These are phyloP conservation scores for Lepus oiostolus DNA, from an alignment of 2,797 vertebrate genomes.

Conservation along the genomic window DNA sequence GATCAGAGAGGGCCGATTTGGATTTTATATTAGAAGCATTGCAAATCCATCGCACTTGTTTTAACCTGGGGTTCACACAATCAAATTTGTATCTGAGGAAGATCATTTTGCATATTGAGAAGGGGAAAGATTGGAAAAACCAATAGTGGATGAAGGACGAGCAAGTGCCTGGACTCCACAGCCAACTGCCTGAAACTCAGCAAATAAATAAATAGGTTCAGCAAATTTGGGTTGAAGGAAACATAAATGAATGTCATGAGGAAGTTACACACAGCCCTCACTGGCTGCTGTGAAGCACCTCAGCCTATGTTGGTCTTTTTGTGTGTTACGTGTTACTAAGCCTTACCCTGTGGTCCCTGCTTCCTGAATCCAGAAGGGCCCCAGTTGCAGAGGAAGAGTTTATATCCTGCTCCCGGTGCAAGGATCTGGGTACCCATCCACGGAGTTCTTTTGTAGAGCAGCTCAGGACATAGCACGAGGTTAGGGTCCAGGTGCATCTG, in stretches of 20 bases:
- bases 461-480: not conserved
- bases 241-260: not conserved
- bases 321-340: not conserved
- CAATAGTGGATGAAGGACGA: slow-evolving; percentile 10
- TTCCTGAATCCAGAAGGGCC: slow-evolving; percentile 25
- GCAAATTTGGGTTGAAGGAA: slow-evolving; percentile 12
- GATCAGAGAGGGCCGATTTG: not conserved
- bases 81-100: slow-evolving; percentile 14
- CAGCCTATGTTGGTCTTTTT: slow-evolving; percentile 14
- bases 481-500: not conserved
- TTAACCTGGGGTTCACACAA: slow-evolving; percentile 46
- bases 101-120: not conserved
- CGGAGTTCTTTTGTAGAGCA: not conserved
- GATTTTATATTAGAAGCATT: slow-evolving; percentile 20
- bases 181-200: not conserved
- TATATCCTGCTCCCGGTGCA: not conserved
- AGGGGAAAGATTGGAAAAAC: not conserved
- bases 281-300: not conserved
- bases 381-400: slow-evolving; percentile 1
- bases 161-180: not conserved
- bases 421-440: not conserved
- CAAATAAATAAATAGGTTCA: not conserved
- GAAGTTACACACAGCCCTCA: not conserved
- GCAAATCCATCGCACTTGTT: slow-evolving; percentile 14
- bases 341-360: not conserved